Evolutionary conservation across 1,140 invertebrate species (phyloP).

Genomic region (Drosophila ercepeae): DNA sequence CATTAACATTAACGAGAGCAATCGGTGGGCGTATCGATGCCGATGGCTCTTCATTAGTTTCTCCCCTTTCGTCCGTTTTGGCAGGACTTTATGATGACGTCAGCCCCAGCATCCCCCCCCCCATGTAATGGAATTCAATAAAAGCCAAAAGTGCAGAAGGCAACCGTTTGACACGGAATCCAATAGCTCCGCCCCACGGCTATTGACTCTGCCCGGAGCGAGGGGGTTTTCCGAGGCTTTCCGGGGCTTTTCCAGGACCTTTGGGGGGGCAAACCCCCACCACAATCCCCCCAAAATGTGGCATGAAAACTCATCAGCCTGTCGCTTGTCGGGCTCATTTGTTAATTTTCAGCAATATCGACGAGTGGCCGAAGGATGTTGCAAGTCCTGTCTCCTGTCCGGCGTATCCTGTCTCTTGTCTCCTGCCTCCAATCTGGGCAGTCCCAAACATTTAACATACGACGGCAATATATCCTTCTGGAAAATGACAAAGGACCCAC

Average conservation of each 20-base stretch:
- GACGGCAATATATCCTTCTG: neutral
- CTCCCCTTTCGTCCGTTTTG: neutral
- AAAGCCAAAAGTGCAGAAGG: slow-evolving; percentile 77
- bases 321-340: slow-evolving; percentile 71
- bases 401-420: neutral
- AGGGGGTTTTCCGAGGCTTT: neutral
- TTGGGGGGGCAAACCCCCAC: no score
- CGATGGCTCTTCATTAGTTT: slow-evolving; percentile 10
- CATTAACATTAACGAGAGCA: slow-evolving; percentile 52
- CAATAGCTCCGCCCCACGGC: slow-evolving; percentile 22
- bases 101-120: slow-evolving; percentile 1
- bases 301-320: slow-evolving; percentile 35
- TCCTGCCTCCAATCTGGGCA: neutral
- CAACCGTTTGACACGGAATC: slow-evolving; percentile 65
- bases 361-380: slow-evolving; percentile 21
- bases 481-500: neutral
- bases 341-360: slow-evolving; percentile 75
- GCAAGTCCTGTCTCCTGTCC: neutral
- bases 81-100: slow-evolving; percentile 68
- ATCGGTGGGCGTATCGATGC: slow-evolving; percentile 34
- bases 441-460: neutral
- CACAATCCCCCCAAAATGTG: neutral
- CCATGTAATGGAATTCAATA: slow-evolving; percentile 79
- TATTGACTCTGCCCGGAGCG: slow-evolving; percentile 4
- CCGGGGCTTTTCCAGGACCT: neutral